phyloP scores from a whole-genome alignment of 1,140 invertebrate genomes.

The Dufourea novaeangliae region DNA sequence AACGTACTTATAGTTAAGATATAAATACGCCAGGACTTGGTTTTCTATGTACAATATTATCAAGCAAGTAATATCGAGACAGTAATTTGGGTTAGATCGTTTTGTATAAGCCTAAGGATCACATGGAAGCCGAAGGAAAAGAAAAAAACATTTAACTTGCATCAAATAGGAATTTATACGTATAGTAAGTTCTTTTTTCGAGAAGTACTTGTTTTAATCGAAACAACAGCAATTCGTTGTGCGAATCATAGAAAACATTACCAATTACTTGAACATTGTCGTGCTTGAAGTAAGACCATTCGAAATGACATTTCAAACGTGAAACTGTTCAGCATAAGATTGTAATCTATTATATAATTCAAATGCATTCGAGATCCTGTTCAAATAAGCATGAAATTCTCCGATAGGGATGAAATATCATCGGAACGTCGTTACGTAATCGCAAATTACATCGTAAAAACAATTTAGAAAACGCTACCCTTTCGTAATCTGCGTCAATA shows the following conservation, averaged over 20 bases:
- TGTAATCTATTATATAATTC: neutral
- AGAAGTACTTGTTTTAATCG: too few species aligned
- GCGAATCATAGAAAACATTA: too few species aligned
- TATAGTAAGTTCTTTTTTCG: too few species aligned
- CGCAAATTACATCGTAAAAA: neutral
- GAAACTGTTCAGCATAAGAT: neutral
- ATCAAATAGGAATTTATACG: too few species aligned
- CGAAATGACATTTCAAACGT: too few species aligned
- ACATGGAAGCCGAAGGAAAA: too few species aligned
- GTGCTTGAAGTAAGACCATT: neutral
- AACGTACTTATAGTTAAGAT: too few species aligned
- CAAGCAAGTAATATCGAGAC: neutral
- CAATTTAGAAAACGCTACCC: neutral
- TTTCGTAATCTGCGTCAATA: neutral
- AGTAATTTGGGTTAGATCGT: neutral
- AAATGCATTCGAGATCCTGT: neutral
- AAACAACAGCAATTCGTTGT: too few species aligned
- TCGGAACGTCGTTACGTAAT: neutral
- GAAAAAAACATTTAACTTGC: too few species aligned
- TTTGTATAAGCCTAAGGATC: neutral
- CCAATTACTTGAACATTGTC: too few species aligned
- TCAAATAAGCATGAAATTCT: neutral
- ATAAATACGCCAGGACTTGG: too few species aligned
- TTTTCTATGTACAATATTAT: too few species aligned
- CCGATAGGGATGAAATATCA: neutral